Evolutionary conservation across 2,113 vertebrate species (phyloP), one percentile per base, ranked within the genome.

Genomic region (Furnarius figulus): DNA sequence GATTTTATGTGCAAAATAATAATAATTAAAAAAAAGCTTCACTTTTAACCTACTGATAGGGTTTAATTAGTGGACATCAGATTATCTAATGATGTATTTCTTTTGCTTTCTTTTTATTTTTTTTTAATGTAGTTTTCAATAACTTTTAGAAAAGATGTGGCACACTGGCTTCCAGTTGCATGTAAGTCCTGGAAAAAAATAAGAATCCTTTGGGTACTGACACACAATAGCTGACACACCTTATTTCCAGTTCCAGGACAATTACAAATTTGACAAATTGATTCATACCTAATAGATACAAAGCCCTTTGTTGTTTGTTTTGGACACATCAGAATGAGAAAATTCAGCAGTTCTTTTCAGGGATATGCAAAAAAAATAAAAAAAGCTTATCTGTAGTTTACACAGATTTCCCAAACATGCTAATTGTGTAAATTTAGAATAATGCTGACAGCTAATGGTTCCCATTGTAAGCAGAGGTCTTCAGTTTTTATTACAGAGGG

Each of bases 1-100:
- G 97, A 97, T 98, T 97, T 97, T 95, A 96, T 97, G 97, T 98
- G 97, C 93, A 97, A 98, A 98, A 91, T 73, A 56, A 65, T 59
- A 31, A 12, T 14, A 39, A 84, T n/a, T 23, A 65, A 9, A 23
- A 31, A 90, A 47, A 87, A 92, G 50, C 61, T 98, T 96, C 88
- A 98, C 96, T 97, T 98, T 96, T 96, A 94, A 97, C 91, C 61
- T 95, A 83, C 44, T 88, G 76, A 92, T 97, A 97, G 62, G 90
- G 37, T 96, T 95, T 85, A 92, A 94, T 93, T 95, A 90, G 83
- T 90, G 70, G 95, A 39, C 80, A 94, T 97, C 73, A 92, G 73
- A 71, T 87, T 94, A 94, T 93, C 92, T 93, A 91, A 82, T 93
- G 59, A 66, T 89, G 83, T 92, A 89, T 28, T 94, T 66, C 18